Percentiles rank a stretch among this genome's conserved stretches.
phyloP scores from a whole-genome alignment of 2,888 invertebrate species.

The Drosophila testacea region DNA sequence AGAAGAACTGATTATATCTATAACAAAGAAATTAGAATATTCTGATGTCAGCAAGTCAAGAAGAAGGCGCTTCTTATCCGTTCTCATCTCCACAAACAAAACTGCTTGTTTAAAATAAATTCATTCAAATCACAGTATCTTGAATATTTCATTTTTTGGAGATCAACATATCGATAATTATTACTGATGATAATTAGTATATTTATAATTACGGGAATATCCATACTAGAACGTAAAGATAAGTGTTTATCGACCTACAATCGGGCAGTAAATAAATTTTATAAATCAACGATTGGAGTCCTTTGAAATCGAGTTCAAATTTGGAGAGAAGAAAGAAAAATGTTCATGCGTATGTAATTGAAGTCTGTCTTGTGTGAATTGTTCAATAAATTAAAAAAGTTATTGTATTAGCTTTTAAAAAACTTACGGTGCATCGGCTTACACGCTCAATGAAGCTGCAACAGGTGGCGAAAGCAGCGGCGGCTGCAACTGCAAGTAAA shows the following conservation, averaged over 20 bases:
- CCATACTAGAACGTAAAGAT: background rate
- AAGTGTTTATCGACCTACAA: background rate
- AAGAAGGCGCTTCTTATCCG: background rate
- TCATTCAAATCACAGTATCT: background rate
- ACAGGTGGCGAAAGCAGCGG: constrained; percentile 18
- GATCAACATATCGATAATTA: background rate
- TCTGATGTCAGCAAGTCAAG: background rate
- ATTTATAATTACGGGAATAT: background rate
- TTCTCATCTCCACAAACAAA: background rate
- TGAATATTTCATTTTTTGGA: no score
- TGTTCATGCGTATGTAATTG: constrained; percentile 2
- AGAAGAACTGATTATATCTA: background rate
- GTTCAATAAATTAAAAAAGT: constrained; percentile 14
- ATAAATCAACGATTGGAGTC: background rate
- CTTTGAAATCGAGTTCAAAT: background rate
- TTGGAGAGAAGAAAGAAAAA: background rate
- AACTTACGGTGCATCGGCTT: constrained; percentile 26
- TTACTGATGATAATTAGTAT: background rate
- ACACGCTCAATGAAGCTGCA: constrained; percentile 31
- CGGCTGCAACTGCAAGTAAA: constrained; percentile 15
- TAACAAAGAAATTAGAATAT: background rate
- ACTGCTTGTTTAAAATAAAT: background rate
- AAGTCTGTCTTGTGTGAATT: constrained; percentile 1
- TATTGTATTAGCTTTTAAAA: constrained; percentile 31
- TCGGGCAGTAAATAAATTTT: background rate